phyloP scores from a whole-genome alignment of 2,797 vertebrate genomes.

The Hemitrygon akajei region DNA sequence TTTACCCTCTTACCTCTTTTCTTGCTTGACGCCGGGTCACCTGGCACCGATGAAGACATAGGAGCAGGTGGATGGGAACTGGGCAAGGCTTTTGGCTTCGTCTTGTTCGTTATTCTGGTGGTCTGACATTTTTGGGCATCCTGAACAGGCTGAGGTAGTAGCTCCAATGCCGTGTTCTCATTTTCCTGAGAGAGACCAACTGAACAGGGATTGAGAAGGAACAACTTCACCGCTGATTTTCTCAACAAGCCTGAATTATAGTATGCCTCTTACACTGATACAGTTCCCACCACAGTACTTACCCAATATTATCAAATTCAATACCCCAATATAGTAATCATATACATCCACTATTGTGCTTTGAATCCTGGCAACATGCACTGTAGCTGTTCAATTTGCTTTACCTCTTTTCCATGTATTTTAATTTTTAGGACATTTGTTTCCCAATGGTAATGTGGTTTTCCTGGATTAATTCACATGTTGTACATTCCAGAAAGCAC shows the following conservation, averaged over 20 bases:
- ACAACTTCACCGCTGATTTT: constrained; percentile 38
- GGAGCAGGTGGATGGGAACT: constrained; percentile 45
- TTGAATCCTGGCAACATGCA: background rate
- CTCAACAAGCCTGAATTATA: background rate
- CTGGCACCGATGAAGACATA: constrained; percentile 53
- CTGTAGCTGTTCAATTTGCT: background rate
- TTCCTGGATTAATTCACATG: background rate
- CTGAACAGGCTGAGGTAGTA: constrained; percentile 49
- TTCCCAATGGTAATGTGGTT: background rate
- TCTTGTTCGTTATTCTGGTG: constrained; percentile 53
- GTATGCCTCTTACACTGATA: background rate
- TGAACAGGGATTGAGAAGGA: constrained; percentile 50
- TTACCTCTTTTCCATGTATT: background rate
- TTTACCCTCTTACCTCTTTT: constrained; percentile 59
- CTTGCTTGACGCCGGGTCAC: constrained; percentile 53
- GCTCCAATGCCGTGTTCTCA: constrained; percentile 51
- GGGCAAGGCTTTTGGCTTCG: constrained; percentile 56
- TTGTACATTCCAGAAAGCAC: background rate
- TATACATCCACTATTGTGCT: background rate
- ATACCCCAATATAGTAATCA: background rate
- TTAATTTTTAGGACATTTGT: background rate
- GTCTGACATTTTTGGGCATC: constrained; percentile 50
- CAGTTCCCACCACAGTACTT: background rate
- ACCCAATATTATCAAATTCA: background rate
- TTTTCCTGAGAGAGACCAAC: constrained; percentile 52